These are phyloP conservation scores for Cryptus armator DNA, from an alignment of 2,888 invertebrate species.

Conservation along the genomic window DNA sequence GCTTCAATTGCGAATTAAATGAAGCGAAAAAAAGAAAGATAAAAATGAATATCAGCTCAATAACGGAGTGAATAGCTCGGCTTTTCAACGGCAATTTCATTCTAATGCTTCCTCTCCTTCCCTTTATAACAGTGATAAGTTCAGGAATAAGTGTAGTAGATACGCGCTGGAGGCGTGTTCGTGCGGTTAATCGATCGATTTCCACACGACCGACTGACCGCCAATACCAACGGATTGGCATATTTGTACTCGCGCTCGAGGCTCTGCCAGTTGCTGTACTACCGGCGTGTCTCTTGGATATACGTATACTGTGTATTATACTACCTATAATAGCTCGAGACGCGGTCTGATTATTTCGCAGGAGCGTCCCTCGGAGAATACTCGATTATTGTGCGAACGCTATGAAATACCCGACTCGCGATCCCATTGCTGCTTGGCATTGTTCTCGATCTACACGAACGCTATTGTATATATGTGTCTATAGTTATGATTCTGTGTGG, in stretches of 20 bases:
- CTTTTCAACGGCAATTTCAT: conserved; percentile 35
- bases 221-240: conserved; percentile 44
- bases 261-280: conserved; percentile 8
- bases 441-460: conserved; percentile 56
- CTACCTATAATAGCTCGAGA: conserved; percentile 34
- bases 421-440: conserved; percentile 53
- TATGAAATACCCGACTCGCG: conserved; percentile 54
- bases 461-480: background rate
- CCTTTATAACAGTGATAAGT: conserved; percentile 22
- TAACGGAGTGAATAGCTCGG: conserved; percentile 27
- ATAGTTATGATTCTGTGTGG: conserved; percentile 3
- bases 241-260: conserved; percentile 18
- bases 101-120: conserved; percentile 25
- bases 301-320: conserved; percentile 13
- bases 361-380: conserved; percentile 61
- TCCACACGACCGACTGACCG: conserved; percentile 64
- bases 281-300: conserved; percentile 29
- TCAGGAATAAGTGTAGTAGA: conserved; percentile 21
- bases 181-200: conserved; percentile 69
- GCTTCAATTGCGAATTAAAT: background rate
- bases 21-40: background rate
- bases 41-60: background rate
- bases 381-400: conserved; percentile 58
- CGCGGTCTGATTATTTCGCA: conserved; percentile 66
- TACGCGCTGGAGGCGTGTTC: conserved; percentile 45